A percentile compares a stretch with the other conserved stretches of the same genome.
Evolutionary conservation across 2,797 vertebrate species (phyloP).

Genomic region (Ctenochaetus hawaiiensis): DNA sequence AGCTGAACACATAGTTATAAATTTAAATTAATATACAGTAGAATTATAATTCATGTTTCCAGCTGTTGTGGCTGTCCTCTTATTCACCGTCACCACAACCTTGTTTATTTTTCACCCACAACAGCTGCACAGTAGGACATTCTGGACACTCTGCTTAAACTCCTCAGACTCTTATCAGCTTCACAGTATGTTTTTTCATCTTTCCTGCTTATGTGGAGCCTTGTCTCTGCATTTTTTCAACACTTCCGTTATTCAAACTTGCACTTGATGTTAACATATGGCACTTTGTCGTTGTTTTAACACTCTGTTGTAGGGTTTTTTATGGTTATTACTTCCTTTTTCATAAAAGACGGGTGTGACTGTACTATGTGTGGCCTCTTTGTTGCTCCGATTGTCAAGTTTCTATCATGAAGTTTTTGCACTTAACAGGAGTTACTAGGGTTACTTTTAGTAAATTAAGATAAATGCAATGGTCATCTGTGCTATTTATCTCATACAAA

Average conservation of each 20-base stretch:
- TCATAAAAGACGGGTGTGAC: background rate
- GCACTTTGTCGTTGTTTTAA: too few species aligned
- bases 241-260: background rate
- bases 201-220: rapidly evolving
- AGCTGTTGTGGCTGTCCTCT: too few species aligned
- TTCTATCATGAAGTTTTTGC: background rate
- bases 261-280: too few species aligned
- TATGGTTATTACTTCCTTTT: background rate
- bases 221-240: background rate
- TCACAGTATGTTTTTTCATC: background rate
- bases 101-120: background rate
- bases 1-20: background rate
- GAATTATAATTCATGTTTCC: too few species aligned
- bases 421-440: too few species aligned
- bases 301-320: too few species aligned
- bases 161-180: background rate
- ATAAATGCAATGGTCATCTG: too few species aligned
- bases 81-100: background rate
- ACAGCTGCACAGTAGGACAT: background rate
- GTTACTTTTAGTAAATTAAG: too few species aligned
- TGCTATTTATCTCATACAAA: too few species aligned
- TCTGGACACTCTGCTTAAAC: background rate
- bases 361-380: background rate
- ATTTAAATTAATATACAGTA: background rate
- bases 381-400: background rate